Percentiles rank a stretch among this genome's conserved stretches.
Evolutionary conservation across 2,797 vertebrate species (phyloP).

Genomic region (Adelosebastes latens): DNA sequence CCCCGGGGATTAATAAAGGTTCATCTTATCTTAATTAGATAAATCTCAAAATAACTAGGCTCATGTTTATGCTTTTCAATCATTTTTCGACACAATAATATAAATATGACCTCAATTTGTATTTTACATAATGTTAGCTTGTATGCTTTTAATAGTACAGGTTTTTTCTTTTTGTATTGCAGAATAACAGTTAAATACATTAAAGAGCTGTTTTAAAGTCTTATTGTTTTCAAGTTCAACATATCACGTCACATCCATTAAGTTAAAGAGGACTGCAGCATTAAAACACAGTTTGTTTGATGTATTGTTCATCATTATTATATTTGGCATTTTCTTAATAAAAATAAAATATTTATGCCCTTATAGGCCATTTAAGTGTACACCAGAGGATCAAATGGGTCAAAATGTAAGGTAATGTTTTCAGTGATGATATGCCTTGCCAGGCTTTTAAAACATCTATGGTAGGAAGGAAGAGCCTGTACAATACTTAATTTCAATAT

Average conservation of each 20-base stretch:
- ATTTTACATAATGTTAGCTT: background rate
- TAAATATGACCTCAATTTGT: background rate
- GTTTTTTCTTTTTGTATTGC: background rate
- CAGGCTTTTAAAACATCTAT: background rate
- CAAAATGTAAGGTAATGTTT: background rate
- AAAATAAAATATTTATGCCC: background rate
- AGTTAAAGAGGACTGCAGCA: background rate
- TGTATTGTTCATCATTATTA: background rate
- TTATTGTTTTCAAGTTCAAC: background rate
- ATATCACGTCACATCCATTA: fast-evolving
- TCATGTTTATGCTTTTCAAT: background rate
- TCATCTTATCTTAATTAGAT: background rate
- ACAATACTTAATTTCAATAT: background rate
- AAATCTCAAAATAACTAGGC: background rate
- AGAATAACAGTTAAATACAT: background rate
- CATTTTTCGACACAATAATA: background rate
- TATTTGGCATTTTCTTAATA: background rate
- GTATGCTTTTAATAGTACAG: background rate
- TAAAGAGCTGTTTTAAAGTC: background rate
- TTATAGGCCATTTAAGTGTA: background rate
- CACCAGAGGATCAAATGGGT: background rate
- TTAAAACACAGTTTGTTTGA: background rate
- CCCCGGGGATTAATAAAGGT: background rate
- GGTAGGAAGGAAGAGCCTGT: background rate
- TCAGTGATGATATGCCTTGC: background rate